Evolutionary conservation across 2,113 vertebrate genomes (phyloP).

Genomic region (Odocoileus virginianus): DNA sequence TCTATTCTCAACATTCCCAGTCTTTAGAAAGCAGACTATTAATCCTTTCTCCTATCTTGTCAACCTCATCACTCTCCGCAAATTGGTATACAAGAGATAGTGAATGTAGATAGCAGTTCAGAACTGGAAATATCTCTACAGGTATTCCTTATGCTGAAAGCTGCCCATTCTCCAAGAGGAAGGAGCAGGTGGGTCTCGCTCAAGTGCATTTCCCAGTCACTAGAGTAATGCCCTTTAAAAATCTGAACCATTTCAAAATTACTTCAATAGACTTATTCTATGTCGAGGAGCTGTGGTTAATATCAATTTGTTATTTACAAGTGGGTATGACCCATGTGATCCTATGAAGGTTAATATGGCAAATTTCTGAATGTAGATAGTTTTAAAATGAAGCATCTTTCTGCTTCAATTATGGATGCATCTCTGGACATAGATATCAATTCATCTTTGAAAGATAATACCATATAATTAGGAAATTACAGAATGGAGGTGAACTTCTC

Average conservation of each 20-base stretch:
- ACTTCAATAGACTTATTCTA: neutral
- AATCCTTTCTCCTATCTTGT: constrained; percentile 61
- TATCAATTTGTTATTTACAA: neutral
- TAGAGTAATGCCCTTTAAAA: neutral
- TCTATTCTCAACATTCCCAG: constrained; percentile 55
- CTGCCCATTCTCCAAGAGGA: neutral
- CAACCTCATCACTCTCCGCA: constrained; percentile 31
- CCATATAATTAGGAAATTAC: neutral
- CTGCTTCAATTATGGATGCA: neutral
- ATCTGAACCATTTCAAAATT: neutral
- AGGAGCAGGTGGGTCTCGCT: neutral
- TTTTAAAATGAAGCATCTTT: neutral
- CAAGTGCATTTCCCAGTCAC: constrained; percentile 42
- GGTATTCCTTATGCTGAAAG: neutral
- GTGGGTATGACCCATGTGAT: neutral
- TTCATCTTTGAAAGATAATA: neutral
- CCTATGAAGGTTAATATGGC: neutral
- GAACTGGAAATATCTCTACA: neutral
- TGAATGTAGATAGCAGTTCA: neutral
- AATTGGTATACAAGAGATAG: constrained; percentile 53
- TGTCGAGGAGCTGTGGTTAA: neutral
- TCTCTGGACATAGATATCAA: neutral
- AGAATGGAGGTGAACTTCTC: neutral
- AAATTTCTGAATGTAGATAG: neutral
- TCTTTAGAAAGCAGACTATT: constrained; percentile 31